Base-by-base conservation (phyloP, 2,888 invertebrate genomes). In the Erebia palarica region DNA sequence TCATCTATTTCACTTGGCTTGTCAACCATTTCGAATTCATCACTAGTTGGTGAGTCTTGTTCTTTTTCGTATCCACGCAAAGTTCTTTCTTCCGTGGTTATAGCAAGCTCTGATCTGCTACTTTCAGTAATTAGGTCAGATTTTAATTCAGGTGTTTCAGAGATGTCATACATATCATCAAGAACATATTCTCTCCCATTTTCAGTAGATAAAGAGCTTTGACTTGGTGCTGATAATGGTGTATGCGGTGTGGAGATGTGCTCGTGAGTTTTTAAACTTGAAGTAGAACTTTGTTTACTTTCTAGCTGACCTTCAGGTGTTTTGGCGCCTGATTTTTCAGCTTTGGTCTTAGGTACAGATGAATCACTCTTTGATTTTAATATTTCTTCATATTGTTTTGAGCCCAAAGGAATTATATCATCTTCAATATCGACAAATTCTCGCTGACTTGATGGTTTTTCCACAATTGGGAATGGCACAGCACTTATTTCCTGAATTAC, bases 1-100 rank as follows among this genome's bases (percentile, higher is more conserved):
- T 97, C 97, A 81, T 97, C 97, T 77, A 97, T 96, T 77, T 97
- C 95, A 81, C 97, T 97, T 0, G 97, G 97, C 82, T 97, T 97
- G 79, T 97, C 97, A 1, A 97, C 93, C 94, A 97, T 95, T 94
- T 97, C 97, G 85, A 97, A 97, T 36, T 97, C 97, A 84, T 97
- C 97, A 80, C 96, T 96, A 11, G 95, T 96, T 0, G 97, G 97
- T 0, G 97, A 97, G 78, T 96, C 96, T 75, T 94, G 94, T 79
- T 94, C 94, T 78, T 94, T 94, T 75, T 94, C 94, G 65, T 86
- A 88, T 11, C 82, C 92, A 21, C 94, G 94, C 53, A 94, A 83
- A 7, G 91, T 87, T 80, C 94, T 95, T 79, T 96, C 95, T 78
- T 95, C 94, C 10, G 94, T 92, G 2, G 95, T 94, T 18, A 95